phyloP scores from a whole-genome alignment of 2,888 invertebrate genomes.

The Thera obeliscata region DNA sequence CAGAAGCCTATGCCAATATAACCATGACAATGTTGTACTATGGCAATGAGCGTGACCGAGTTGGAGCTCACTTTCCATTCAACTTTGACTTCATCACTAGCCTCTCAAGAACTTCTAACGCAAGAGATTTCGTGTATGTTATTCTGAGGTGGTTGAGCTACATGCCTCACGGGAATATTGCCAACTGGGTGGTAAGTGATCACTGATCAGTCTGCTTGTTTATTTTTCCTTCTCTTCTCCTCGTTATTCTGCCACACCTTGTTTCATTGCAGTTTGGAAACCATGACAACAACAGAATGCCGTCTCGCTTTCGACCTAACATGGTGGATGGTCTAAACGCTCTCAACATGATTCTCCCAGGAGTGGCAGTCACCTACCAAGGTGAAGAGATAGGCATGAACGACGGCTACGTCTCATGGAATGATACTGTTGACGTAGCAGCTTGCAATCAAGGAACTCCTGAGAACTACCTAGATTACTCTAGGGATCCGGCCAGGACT shows the following conservation, averaged over 20 bases:
- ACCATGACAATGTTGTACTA: conserved; percentile 85
- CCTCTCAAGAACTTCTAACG: conserved; percentile 71
- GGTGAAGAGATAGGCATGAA: conserved; percentile 92
- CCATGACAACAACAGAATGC: conserved; percentile 87
- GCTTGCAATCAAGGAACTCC: conserved; percentile 82
- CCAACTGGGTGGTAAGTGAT: conserved; percentile 87
- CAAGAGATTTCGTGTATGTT: conserved; percentile 74
- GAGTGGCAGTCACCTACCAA: conserved; percentile 92
- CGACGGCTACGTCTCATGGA: conserved; percentile 83
- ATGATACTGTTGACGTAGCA: conserved; percentile 84
- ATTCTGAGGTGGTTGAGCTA: conserved; percentile 85
- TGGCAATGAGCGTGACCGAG: conserved; percentile 69
- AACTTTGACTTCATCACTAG: conserved; percentile 86
- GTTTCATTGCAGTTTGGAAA: conserved; percentile 85
- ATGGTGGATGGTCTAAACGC: conserved; percentile 89
- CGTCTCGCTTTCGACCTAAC: conserved; percentile 85
- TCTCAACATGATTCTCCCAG: conserved; percentile 89
- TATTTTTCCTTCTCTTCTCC: neutral
- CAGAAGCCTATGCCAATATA: conserved; percentile 85
- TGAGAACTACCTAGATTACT: conserved; percentile 78
- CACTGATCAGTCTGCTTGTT: neutral
- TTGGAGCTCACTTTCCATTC: conserved; percentile 86
- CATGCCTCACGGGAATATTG: conserved; percentile 82
- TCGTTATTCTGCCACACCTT: neutral
- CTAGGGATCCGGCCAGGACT: conserved; percentile 86